Evolutionary conservation across 1,140 invertebrate genomes (phyloP), one percentile per base, ranked within the genome.

Genomic region (Papilio machaon): DNA sequence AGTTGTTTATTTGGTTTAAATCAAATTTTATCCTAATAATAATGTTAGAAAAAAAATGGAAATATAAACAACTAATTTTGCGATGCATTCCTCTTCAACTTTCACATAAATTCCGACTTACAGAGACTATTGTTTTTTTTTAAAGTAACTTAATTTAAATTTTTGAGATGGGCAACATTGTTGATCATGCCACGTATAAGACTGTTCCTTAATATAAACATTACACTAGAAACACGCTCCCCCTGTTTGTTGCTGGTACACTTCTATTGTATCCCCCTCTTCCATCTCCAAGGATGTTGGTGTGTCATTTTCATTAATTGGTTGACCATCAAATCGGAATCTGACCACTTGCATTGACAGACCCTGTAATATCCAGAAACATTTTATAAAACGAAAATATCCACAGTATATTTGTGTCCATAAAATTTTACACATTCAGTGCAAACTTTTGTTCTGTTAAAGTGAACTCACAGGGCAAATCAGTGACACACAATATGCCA

Each of bases 241-340:
- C 81, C 98, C 98, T 67, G 98, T 98, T 94, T 99, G 98, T 95
- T 98, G 98, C 95, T 98, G 98, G 92, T 98, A 99, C 79, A 99
- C 98, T 95, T 99, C 98, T 95, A 99, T 99, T 87, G 98, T 98
- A 89, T 99, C 98, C 6, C 98, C 98, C 95, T 99, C 98, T 92
- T 99, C 98, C 98, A 99, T 99, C 89, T 99, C 98, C 86, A 99
- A 94, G 67, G 97, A 96, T 74, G 97, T 97, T 52, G 98, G 98
- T 81, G 98, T 99, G 88, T 99, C 98, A 92, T 97, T 97, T 95
- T 99, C 98, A 92, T 98, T 98, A 85, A 99, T 98, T n/a, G 98
- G 97, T 89, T 98, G 97, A 1, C 98, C 98, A 94, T 99, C 98
- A 95, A 99, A 99, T 94, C 98, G 96, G 95, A 99, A 99, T 92